Evolutionary conservation across 2,113 vertebrate genomes (phyloP).

Genomic region (Uria lomvia): DNA sequence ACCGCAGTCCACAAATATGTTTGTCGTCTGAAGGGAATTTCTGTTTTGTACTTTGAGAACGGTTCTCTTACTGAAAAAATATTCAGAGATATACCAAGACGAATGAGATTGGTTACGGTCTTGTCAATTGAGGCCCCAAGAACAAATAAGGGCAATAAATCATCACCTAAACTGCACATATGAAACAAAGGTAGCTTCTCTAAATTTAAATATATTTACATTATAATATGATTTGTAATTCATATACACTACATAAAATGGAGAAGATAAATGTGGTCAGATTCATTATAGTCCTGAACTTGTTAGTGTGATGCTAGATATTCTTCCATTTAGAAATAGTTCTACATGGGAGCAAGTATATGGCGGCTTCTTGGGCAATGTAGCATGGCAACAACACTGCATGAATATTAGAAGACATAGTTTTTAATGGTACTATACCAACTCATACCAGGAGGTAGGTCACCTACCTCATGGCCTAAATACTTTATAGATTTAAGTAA

Average conservation of each 20-base stretch:
- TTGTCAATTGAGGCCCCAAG: accelerated
- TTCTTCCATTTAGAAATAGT: neutral
- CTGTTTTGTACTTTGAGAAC: neutral
- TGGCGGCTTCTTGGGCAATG: neutral
- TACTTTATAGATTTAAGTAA: neutral
- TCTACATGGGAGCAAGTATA: neutral
- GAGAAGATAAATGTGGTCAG: neutral
- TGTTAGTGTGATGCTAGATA: neutral
- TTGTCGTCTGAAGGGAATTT: neutral
- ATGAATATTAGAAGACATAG: neutral
- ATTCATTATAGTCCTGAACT: neutral
- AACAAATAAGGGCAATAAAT: neutral
- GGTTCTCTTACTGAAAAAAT: neutral
- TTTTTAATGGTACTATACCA: neutral
- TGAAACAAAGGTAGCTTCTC: neutral
- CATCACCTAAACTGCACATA: neutral
- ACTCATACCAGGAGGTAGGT: neutral
- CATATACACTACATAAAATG: neutral
- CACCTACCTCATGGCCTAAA: neutral
- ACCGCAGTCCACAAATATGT: neutral
- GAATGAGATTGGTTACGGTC: neutral
- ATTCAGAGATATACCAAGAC: neutral
- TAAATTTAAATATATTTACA: neutral
- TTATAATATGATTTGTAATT: neutral
- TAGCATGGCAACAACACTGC: neutral